Conservation (phyloP, 2,113 vertebrate species). For the Hassar affinis region DNA sequence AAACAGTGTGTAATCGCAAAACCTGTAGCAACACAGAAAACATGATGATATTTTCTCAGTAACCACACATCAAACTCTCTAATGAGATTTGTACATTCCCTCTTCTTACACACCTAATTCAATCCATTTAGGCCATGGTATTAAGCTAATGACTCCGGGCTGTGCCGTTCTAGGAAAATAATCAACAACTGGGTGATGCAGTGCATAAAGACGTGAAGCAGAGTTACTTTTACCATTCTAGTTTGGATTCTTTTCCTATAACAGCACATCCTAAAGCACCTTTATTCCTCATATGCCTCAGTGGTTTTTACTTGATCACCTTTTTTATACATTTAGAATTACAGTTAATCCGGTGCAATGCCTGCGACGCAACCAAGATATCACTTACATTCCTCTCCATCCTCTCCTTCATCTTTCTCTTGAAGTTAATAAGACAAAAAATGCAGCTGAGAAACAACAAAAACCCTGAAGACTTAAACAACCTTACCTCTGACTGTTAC, state of each 20-base stretch:
- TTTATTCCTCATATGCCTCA: background rate
- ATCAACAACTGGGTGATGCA: no score
- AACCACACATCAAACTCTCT: background rate
- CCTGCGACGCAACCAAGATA: no score
- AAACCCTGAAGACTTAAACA: background rate
- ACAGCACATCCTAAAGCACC: background rate
- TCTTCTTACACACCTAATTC: background rate
- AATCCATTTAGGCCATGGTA: background rate
- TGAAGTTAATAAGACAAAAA: no score
- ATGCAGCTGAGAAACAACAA: background rate
- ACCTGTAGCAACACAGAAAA: background rate
- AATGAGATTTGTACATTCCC: background rate
- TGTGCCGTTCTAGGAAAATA: background rate
- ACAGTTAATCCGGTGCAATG: background rate
- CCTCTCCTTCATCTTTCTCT: background rate
- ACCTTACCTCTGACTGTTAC: no score
- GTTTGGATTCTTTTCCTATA: background rate
- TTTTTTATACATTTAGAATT: background rate
- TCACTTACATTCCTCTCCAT: background rate
- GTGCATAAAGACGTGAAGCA: background rate
- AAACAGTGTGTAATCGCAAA: background rate
- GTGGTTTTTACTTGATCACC: background rate
- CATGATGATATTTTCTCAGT: background rate
- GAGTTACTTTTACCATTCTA: background rate
- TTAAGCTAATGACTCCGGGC: background rate